phyloP scores from a whole-genome alignment of 2,113 vertebrate species.

The Eudyptes chrysolophus region DNA sequence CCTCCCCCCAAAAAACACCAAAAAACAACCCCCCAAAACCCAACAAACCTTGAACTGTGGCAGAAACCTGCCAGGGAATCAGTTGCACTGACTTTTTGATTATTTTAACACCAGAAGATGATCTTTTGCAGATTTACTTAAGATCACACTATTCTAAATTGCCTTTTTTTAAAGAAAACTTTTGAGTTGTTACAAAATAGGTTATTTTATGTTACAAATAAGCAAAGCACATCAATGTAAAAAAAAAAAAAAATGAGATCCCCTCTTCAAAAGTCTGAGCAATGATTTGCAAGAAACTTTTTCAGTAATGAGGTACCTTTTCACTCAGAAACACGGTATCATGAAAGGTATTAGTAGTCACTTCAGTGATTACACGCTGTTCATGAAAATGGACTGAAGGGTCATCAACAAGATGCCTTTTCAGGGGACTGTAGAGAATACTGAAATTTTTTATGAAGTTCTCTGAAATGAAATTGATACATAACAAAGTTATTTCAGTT shows the following conservation, averaged over 20 bases:
- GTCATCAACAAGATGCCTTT: conserved; percentile 87
- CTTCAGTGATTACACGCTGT: conserved; percentile 82
- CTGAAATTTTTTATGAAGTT: conserved; percentile 95
- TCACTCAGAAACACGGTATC: conserved; percentile 78
- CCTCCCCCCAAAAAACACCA: too few relatives aligned
- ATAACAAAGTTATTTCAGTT: neutral
- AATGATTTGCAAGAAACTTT: neutral
- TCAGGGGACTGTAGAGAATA: conserved; percentile 85
- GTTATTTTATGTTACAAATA: neutral
- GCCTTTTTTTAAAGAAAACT: neutral
- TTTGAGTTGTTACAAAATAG: neutral
- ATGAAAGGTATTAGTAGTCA: conserved; percentile 85
- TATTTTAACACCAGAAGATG: neutral
- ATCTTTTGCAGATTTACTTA: neutral
- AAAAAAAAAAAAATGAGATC: neutral
- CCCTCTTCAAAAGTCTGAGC: neutral
- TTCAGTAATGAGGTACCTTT: conserved; percentile 71
- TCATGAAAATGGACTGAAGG: conserved; percentile 17
- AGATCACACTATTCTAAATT: neutral
- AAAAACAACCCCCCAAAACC: neutral
- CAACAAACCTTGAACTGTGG: neutral
- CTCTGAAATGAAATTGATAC: conserved; percentile 75
- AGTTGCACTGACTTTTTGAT: neutral
- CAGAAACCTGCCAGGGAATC: neutral
- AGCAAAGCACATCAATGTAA: neutral